Conservation (phyloP, 1,140 invertebrate genomes). For the Steinernema khuongi region DNA sequence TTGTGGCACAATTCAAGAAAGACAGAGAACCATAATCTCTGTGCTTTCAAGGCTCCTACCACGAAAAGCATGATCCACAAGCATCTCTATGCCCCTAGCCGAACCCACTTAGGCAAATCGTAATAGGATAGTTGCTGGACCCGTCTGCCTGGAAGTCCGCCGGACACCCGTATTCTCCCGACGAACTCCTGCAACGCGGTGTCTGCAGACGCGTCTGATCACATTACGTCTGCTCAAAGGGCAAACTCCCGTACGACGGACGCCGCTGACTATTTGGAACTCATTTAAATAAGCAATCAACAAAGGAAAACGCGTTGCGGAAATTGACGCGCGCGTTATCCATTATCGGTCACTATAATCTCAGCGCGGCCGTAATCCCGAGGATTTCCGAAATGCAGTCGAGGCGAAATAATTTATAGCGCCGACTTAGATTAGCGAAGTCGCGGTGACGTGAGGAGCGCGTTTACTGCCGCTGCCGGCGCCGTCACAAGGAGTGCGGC, state of each 20-base stretch:
- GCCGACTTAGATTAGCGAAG: background rate
- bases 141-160: too few relatives aligned
- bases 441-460: slow-evolving; percentile 6
- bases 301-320: slow-evolving; percentile 12
- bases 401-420: slow-evolving; percentile 9
- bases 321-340: slow-evolving; percentile 11
- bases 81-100: too few relatives aligned
- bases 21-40: too few relatives aligned
- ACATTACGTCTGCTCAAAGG: background rate
- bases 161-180: too few relatives aligned
- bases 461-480: background rate
- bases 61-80: too few relatives aligned
- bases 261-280: background rate
- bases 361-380: slow-evolving; percentile 1
- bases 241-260: background rate
- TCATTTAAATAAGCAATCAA: slow-evolving; percentile 17
- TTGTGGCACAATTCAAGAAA: too few relatives aligned
- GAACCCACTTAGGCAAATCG: too few relatives aligned
- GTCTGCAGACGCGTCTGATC: background rate
- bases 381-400: slow-evolving; percentile 16
- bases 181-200: background rate
- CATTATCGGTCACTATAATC: slow-evolving; percentile 17
- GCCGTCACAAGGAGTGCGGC: background rate
- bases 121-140: too few relatives aligned
- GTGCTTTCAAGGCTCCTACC: too few relatives aligned